Evolutionary conservation across 2,113 vertebrate species (phyloP).

Genomic region (Gallinago media): DNA sequence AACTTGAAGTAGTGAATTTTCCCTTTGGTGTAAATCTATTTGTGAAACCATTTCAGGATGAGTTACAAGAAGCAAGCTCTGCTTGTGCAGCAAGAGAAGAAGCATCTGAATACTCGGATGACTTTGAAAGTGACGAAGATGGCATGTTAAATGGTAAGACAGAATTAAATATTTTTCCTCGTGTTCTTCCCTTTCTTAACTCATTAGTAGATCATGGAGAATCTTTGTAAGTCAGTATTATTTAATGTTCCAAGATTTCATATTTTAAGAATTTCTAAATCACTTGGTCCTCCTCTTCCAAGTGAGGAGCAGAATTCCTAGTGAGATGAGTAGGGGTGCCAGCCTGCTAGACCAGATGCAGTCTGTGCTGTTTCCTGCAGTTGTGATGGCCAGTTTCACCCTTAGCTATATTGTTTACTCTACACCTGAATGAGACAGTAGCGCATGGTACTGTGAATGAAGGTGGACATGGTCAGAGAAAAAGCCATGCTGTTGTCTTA

Average conservation of each 20-base stretch:
- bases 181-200: neutral
- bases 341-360: neutral
- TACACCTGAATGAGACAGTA: neutral
- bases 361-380: neutral
- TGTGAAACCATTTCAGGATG: constrained; percentile 79
- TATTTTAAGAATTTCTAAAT: neutral
- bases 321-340: neutral
- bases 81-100: constrained; percentile 72
- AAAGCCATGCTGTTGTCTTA: neutral
- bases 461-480: neutral
- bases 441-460: neutral
- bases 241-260: neutral
- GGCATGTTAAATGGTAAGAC: constrained; percentile 41
- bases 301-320: neutral
- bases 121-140: constrained; percentile 85
- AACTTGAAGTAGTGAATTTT: neutral
- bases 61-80: constrained; percentile 81
- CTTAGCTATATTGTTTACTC: neutral
- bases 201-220: neutral
- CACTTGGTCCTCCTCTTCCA: neutral
- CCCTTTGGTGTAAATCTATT: neutral
- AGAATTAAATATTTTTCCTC: neutral
- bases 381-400: neutral
- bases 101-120: constrained; percentile 79
- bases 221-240: neutral